Evolutionary conservation across 2,797 vertebrate species (phyloP), one percentile per base, ranked within the genome.

Genomic region (Tiaroga cobitis): DNA sequence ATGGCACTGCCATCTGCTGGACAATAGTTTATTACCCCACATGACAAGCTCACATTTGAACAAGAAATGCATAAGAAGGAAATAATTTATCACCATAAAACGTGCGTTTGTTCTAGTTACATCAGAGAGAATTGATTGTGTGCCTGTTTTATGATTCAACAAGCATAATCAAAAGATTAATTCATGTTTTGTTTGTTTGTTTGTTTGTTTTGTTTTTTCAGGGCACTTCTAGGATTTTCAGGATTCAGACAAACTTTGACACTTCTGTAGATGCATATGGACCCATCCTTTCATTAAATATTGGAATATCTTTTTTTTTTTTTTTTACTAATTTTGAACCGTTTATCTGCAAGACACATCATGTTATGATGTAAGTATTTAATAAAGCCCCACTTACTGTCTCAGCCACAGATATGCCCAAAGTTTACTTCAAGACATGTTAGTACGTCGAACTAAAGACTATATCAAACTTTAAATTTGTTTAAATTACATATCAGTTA

Each of bases 1-100:
- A 26, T 39, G 1, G 18, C 43, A 83, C 80, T 83, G 85, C 81
- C 85, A 65, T 79, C 85, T 82, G 41, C 19, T 82, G 85, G 80
- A 63, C 24, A 43, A 29, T 11, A 21, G 2, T 80, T 13, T 21
- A 70, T 46, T 16, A 29, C 43, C 4, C 9, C n/a, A 46, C 39
- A 73, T 46, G n/a, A 46, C 41, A 26, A 26, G 13, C 39, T 26
- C 15, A 43, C 1, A 24, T 24, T 39, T 32, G 2, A 32, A 65
- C 5, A 32, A 7, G 8, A 68, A 21, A 67, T 67, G 32, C 16
- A 32, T 32, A 19, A 6, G 61, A 65, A 37, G 18, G 18, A 0
- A 29, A 29, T 69, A 5, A 5, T 69, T 37, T 10, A 0, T 21
- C 4, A 37, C 4, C 10, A 59, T 56, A 24, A 56, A 56, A 59